Evolutionary conservation across 1,140 invertebrate species (phyloP).

Genomic region (Prorops nasuta): DNA sequence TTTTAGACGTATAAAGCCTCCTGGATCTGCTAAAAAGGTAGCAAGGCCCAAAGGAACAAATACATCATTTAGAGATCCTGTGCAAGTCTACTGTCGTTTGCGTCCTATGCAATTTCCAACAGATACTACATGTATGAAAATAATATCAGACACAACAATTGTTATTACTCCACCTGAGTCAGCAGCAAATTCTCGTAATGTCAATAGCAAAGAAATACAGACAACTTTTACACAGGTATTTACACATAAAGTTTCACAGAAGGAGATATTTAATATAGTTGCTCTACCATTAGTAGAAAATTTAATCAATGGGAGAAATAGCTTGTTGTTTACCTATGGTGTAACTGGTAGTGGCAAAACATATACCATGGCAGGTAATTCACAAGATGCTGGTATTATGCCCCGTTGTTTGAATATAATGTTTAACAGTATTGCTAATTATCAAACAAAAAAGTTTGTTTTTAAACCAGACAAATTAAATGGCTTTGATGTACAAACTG

Average conservation of each 20-base stretch:
- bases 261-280: slow-evolving; percentile 82
- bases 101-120: slow-evolving; percentile 69
- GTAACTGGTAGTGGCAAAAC: slow-evolving; percentile 97
- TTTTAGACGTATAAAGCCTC: slow-evolving; percentile 43
- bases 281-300: slow-evolving; percentile 84
- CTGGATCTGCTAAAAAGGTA: slow-evolving; percentile 36
- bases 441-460: slow-evolving; percentile 78
- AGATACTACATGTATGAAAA: slow-evolving; percentile 70
- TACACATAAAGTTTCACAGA: slow-evolving; percentile 72
- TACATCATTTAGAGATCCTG: slow-evolving; percentile 61
- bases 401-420: slow-evolving; percentile 87
- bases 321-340: slow-evolving; percentile 91
- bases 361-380: slow-evolving; percentile 86
- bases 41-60: slow-evolving; percentile 32
- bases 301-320: slow-evolving; percentile 80
- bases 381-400: slow-evolving; percentile 80
- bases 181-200: slow-evolving; percentile 63
- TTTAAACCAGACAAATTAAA: slow-evolving; percentile 93
- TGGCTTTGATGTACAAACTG: slow-evolving; percentile 86
- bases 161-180: slow-evolving; percentile 67
- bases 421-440: slow-evolving; percentile 84
- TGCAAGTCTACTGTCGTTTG: slow-evolving; percentile 83
- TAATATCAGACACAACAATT: slow-evolving; percentile 69
- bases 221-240: slow-evolving; percentile 86
- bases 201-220: slow-evolving; percentile 67